These are phyloP conservation scores for Epizoanthus stellaris DNA, from an alignment of 92 coral and sea anemone species.

Conservation along the genomic window DNA sequence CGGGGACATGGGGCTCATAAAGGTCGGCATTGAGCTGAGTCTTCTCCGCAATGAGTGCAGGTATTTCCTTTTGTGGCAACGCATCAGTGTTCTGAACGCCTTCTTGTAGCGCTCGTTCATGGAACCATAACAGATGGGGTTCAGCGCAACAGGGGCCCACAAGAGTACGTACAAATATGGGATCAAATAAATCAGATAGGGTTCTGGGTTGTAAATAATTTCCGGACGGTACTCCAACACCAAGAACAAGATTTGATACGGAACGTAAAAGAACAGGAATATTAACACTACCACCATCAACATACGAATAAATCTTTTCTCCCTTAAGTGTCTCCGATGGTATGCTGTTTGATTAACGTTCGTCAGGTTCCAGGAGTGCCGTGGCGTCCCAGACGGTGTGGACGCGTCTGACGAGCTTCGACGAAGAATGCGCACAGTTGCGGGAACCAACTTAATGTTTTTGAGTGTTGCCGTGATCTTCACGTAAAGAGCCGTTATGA, in stretches of 20 bases:
- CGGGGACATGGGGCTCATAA: conserved; percentile 6
- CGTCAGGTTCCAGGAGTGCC: conserved; percentile 64
- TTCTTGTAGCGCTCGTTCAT: conserved; percentile 80
- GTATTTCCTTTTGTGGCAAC: background rate
- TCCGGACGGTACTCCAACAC: conserved; percentile 43
- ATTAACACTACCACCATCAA: conserved; percentile 70
- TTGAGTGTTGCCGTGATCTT: conserved; percentile 75
- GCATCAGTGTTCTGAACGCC: conserved; percentile 60
- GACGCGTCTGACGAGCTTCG: conserved; percentile 70
- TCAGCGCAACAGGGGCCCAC: conserved; percentile 80
- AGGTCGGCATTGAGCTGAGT: conserved; percentile 16
- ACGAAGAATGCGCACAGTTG: conserved; percentile 58
- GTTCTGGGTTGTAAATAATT: background rate
- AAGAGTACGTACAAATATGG: conserved; percentile 64
- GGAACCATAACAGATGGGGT: conserved; percentile 84
- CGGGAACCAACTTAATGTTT: conserved; percentile 68
- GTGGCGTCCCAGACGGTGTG: conserved; percentile 67
- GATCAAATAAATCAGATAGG: conserved; percentile 30
- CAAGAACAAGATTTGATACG: conserved; percentile 70
- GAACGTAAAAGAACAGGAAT: conserved; percentile 75
- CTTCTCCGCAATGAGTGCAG: background rate
- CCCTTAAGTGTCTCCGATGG: conserved; percentile 65
- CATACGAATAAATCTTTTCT: conserved; percentile 79
- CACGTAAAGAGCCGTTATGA: conserved; percentile 62
- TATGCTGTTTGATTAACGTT: conserved; percentile 66